These are phyloP conservation scores for Magallana gigas DNA, from an alignment of 1,140 invertebrate species.

Conservation along the genomic window DNA sequence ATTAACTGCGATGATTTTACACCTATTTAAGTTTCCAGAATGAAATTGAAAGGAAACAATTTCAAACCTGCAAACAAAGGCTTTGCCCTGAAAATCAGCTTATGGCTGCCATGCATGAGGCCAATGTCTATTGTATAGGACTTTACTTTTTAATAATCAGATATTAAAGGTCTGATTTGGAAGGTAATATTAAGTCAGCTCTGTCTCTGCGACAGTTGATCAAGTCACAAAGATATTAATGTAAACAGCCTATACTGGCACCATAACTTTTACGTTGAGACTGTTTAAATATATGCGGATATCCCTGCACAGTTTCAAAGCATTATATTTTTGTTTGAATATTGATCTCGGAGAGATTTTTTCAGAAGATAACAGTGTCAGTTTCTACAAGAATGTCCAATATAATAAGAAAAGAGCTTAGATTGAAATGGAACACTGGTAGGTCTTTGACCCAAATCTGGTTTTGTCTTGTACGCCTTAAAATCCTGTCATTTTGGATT, in stretches of 20 bases:
- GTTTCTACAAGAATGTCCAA: slow-evolving; percentile 21
- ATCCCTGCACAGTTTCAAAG: too few species aligned
- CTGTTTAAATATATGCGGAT: too few species aligned
- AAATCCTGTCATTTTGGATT: slow-evolving; percentile 1
- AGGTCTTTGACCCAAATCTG: slow-evolving; percentile 20
- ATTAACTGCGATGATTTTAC: neutral
- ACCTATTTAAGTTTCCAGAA: neutral
- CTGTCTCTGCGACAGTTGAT: neutral
- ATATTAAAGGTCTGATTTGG: slow-evolving; percentile 36
- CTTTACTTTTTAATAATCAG: slow-evolving; percentile 37
- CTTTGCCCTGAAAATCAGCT: slow-evolving; percentile 26
- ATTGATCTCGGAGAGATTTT: neutral
- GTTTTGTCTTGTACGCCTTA: neutral
- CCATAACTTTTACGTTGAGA: too few species aligned
- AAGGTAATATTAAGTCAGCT: slow-evolving; percentile 34
- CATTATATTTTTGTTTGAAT: too few species aligned
- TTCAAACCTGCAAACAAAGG: slow-evolving; percentile 18
- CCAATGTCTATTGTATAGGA: slow-evolving; percentile 12
- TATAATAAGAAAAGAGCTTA: neutral
- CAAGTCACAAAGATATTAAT: slow-evolving; percentile 3
- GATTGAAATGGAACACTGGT: neutral
- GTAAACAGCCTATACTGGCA: neutral
- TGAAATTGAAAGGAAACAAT: slow-evolving; percentile 32
- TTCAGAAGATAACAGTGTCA: slow-evolving; percentile 18
- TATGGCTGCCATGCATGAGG: slow-evolving; percentile 4